Evolutionary conservation across 2,113 vertebrate genomes (phyloP), one percentile per base, ranked within the genome.

Genomic region (Nothobranchius furzeri): DNA sequence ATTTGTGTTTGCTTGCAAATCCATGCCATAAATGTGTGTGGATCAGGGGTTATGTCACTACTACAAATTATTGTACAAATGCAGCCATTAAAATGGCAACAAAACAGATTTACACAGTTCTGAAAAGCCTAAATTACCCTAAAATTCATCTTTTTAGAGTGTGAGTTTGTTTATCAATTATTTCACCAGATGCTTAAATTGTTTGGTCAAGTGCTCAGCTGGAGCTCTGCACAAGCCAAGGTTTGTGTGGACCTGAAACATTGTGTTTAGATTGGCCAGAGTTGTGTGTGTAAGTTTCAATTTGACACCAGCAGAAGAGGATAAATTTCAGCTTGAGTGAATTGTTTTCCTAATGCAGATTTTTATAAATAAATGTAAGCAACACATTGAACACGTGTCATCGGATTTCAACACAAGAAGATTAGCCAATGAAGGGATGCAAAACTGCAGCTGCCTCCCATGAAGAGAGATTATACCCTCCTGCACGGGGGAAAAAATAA

Each of bases 121-220:
- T 3, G 2, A 36, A 43, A 70, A 67, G 9, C 3, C 17, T 7
- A 30, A 43, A 58, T 71, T 11, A 37, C 50, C n/a, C 12, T 48
- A 54, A 40, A 37, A 15, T 48, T n/a, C 53, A 20, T 61, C 55
- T 35, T 10, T 70, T 69, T 57, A 57, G 68, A 54, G n/a, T 67
- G 76, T 67, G 76, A 70, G 61, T 60, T 70, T 85, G 82, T 82
- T 82, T 78, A 81, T 88, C 82, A 78, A 83, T 83, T 66, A 68
- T 83, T 83, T 78, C 68, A 75, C 73, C 84, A 85, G 80, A 85
- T 82, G 83, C 82, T 85, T 57, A 25, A 64, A 76, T 69, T 82
- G 81, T 86, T 88, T 88, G 79, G 63, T 72, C 64, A 75, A 82
- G 74, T 68, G 63, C 25, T 81, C 74, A 35, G 45, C 71, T 71